Conservation (phyloP, 2,113 vertebrate species). For the Anhinga anhinga region DNA sequence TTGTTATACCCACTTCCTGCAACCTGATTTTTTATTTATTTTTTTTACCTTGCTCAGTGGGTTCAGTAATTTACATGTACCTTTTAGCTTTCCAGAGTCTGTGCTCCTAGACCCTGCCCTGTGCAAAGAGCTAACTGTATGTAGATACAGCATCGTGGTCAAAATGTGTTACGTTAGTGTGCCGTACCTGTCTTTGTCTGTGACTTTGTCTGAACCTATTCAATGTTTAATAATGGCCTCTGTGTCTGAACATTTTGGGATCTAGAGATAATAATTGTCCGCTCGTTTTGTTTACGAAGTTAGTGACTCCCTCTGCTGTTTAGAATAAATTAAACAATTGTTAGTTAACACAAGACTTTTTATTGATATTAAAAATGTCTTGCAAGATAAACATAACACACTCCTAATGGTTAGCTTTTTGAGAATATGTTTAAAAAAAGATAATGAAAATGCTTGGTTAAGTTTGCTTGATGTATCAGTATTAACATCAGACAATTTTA, state of each 20-base stretch:
- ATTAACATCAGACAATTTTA: not conserved
- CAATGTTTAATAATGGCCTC: not conserved
- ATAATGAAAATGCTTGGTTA: not conserved
- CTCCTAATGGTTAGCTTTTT: not conserved
- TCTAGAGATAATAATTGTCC: not conserved
- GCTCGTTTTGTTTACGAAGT: not conserved
- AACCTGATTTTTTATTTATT: not conserved
- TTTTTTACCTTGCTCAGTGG: not conserved
- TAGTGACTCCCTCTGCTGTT: conserved; percentile 3
- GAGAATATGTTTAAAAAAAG: not conserved
- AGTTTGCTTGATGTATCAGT: not conserved
- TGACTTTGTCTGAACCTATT: not conserved
- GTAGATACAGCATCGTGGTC: not conserved
- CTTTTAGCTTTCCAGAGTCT: not conserved
- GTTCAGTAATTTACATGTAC: not conserved
- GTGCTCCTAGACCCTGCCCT: not conserved
- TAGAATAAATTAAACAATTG: not conserved
- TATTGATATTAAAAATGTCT: not conserved
- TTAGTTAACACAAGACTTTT: not conserved
- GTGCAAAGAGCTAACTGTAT: not conserved
- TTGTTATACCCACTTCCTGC: not conserved
- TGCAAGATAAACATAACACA: not conserved
- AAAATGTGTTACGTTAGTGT: not conserved
- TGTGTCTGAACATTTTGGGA: not conserved
- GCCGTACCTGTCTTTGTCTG: not conserved